Percentiles rank a stretch among this genome's conserved stretches.
These are phyloP conservation scores for Pogonophryne albipinna DNA, from an alignment of 2,797 vertebrate genomes.

Conservation along the genomic window DNA sequence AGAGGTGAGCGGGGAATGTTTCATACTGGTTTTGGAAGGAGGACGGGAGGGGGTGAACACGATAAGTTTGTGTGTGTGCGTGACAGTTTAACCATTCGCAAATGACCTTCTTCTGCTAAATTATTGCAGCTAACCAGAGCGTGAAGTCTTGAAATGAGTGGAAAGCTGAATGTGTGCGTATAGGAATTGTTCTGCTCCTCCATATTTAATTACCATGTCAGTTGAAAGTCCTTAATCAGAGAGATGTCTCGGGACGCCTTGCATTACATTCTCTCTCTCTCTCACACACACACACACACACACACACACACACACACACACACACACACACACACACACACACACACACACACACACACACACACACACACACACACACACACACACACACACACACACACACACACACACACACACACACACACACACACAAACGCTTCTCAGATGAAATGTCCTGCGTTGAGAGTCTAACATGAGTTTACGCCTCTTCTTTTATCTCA, in stretches of 20 bases:
- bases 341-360: too few relatives aligned
- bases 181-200: conserved; percentile 52
- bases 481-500: conserved; percentile 14
- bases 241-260: conserved; percentile 67
- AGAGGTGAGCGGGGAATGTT: conserved; percentile 87
- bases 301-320: background rate
- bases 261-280: conserved; percentile 39
- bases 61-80: background rate
- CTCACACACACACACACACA: background rate
- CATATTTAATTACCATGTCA: conserved; percentile 80
- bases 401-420: too few relatives aligned
- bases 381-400: too few relatives aligned
- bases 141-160: conserved; percentile 47
- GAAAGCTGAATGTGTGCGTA: conserved; percentile 12
- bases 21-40: background rate
- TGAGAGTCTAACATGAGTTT: conserved; percentile 22
- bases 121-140: conserved; percentile 53
- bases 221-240: conserved; percentile 80
- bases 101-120: conserved; percentile 56
- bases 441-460: conserved; percentile 27
- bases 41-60: background rate
- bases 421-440: conserved; percentile 5
- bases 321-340: too few relatives aligned
- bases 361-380: too few relatives aligned
- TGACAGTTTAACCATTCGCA: conserved; percentile 45